Evolutionary conservation across 2,888 invertebrate species (phyloP), one percentile per base, ranked within the genome.

Genomic region (Sturmia bella): DNA sequence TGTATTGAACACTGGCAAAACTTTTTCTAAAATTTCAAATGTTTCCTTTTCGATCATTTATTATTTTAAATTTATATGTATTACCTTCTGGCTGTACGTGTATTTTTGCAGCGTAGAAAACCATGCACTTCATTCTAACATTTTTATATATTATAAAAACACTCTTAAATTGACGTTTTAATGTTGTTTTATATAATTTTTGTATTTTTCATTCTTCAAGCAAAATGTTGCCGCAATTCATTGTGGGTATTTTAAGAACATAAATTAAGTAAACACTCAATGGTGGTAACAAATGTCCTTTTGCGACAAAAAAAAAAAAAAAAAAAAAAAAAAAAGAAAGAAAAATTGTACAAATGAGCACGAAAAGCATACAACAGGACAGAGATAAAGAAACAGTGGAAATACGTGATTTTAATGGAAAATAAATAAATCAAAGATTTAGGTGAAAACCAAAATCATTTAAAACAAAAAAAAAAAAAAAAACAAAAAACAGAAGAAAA

Each of bases 341-440:
- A n/a, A n/a, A 6, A 56, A 63, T 48, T 64, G 21, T 17, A 21
- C 57, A 72, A 72, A 43, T 41, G 41, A 68, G 59, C 70, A 72
- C 72, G 69, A 63, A 57, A 17, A 24, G 24, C 32, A 48, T 15
- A 66, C 13, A 57, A 66, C 13, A 57, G 32, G 5, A 32, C 1
- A 27, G 57, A 15, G 41, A 75, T 45, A 76, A 59, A 78, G 57
- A 52, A 43, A 64, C 32, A 78, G 15, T n/a, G 37, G 24, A 72
- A 78, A 59, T 57, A 78, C 72, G 78, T 78, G 78, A 72, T 72
- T 78, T 78, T 59, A 66, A 72, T 66, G 64, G 43, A 69, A 66
- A 76, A 61, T 50, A 24, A 13, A 64, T 54, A 66, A 78, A 72
- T 72, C 54, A 69, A 72, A 59, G 32, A 59, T 59, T 64, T 64